These are phyloP conservation scores for Drosophila auraria DNA, from an alignment of 1,140 invertebrate species.

Conservation along the genomic window DNA sequence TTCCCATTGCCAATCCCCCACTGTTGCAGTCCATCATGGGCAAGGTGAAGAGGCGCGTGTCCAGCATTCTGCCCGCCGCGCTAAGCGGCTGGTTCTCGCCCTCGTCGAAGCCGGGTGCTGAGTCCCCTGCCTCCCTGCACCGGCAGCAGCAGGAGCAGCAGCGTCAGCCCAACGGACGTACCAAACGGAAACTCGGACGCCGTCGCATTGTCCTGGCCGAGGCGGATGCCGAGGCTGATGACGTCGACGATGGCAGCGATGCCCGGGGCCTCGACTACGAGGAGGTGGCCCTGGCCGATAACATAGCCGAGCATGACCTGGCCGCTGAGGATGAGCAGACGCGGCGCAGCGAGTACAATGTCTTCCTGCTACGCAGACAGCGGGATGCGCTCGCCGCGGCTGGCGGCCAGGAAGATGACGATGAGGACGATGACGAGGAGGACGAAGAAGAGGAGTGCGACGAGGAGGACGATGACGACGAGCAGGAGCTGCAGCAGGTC, in stretches of 20 bases:
- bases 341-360: constrained; percentile 66
- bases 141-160: constrained; percentile 7
- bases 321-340: constrained; percentile 71
- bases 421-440: constrained; percentile 59
- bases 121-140: not conserved
- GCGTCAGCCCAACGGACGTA: constrained; percentile 36
- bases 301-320: constrained; percentile 74
- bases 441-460: constrained; percentile 11
- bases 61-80: constrained; percentile 69
- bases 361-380: constrained; percentile 49
- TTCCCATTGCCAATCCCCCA: not conserved
- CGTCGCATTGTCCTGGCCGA: constrained; percentile 70
- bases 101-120: constrained; percentile 16
- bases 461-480: constrained; percentile 25
- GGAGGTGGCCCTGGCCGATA: constrained; percentile 69
- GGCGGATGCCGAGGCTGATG: constrained; percentile 52
- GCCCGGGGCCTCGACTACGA: constrained; percentile 62
- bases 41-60: constrained; percentile 71
- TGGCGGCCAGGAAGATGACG: constrained; percentile 23
- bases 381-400: constrained; percentile 7
- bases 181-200: constrained; percentile 54
- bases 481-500: constrained; percentile 22
- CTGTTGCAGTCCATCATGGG: constrained; percentile 74
- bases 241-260: constrained; percentile 64
- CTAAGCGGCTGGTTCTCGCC: constrained; percentile 79